Evolutionary conservation across 2,797 vertebrate genomes (phyloP), one percentile per base, ranked within the genome.

Genomic region (Pseudomugil gertrudae): DNA sequence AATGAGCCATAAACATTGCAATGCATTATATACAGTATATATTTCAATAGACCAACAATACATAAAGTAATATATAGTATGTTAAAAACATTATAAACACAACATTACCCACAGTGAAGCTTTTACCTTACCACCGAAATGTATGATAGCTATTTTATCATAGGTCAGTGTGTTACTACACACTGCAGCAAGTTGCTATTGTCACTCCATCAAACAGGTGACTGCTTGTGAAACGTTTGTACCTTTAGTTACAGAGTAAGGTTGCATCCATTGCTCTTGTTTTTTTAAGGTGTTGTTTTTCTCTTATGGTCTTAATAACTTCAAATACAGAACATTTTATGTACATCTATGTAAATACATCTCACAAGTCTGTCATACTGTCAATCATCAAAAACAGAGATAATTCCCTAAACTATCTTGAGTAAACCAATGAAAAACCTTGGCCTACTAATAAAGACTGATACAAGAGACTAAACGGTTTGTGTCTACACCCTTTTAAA

Each of bases 11-110:
- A 71, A 48, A 55, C 30, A 58, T 10, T 4, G 11, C 33, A 30
- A 30, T 30, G 29, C 29, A 30, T 30, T 30, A 30, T 38, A 15
- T 33, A 26, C n/a, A 7, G n/a, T 11, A 21, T 2, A 58, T 57
- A 62, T 19, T 50, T 59, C 55, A 60, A 10, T 13, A 17, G 54
- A 51, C 59, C 3, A 64, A 60, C 52, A 8, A 35, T 14, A 68
- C 0, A 32, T 75, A 57, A 40, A 59, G 45, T 51, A 57, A n/a
- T 6, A 4, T 33, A 36, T 8, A 36, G 38, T 13, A 78, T n/a
- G 10, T 21, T 47, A 23, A 9, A 19, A 38, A 26, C 14, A 17
- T 38, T 52, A 14, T 54, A 24, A 57, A 27, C 32, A 48, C 23
- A 43, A 17, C 21, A 15, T 4, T 57, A 29, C 21, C 23, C 21